Evolutionary conservation across 2,113 vertebrate species (phyloP).

Genomic region (Stigmatopora argus): DNA sequence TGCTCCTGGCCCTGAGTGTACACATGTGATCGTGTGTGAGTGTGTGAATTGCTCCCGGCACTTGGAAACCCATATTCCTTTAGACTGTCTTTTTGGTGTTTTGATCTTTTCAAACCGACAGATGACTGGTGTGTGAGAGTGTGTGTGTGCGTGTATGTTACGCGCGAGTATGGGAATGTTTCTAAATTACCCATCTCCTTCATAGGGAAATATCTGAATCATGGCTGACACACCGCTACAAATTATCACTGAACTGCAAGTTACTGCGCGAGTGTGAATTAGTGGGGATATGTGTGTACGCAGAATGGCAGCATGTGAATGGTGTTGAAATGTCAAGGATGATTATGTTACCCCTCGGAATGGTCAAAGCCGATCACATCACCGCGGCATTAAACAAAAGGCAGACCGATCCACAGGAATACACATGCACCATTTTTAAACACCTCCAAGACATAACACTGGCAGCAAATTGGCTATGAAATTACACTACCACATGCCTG

Average conservation of each 20-base stretch:
- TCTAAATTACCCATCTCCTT: constrained; percentile 55
- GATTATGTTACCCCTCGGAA: constrained; percentile 55
- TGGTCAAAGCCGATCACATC: constrained; percentile 69
- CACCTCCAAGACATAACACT: constrained; percentile 24
- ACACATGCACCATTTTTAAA: constrained; percentile 22
- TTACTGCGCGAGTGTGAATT: constrained; percentile 12
- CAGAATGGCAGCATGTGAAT: constrained; percentile 26
- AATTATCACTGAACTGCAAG: constrained; percentile 43
- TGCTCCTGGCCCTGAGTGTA: constrained; percentile 59
- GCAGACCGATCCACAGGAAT: constrained; percentile 42
- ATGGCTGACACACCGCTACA: constrained; percentile 53
- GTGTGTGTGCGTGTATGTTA: constrained; percentile 14
- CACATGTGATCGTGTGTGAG: constrained; percentile 5
- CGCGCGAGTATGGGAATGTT: constrained; percentile 28
- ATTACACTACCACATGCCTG: constrained; percentile 1
- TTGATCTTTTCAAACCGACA: constrained; percentile 64
- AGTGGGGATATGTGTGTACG: constrained; percentile 20
- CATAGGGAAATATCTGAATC: constrained; percentile 56
- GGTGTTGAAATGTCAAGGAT: constrained; percentile 49
- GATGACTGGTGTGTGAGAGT: constrained; percentile 45
- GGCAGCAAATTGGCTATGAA: constrained; percentile 21
- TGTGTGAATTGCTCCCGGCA: constrained; percentile 52
- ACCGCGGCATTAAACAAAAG: constrained; percentile 39
- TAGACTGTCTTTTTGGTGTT: constrained; percentile 61
- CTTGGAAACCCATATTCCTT: constrained; percentile 63